Evolutionary conservation across 2,113 vertebrate species (phyloP), one percentile per base, ranked within the genome.

Genomic region (Elephantulus edwardii): DNA sequence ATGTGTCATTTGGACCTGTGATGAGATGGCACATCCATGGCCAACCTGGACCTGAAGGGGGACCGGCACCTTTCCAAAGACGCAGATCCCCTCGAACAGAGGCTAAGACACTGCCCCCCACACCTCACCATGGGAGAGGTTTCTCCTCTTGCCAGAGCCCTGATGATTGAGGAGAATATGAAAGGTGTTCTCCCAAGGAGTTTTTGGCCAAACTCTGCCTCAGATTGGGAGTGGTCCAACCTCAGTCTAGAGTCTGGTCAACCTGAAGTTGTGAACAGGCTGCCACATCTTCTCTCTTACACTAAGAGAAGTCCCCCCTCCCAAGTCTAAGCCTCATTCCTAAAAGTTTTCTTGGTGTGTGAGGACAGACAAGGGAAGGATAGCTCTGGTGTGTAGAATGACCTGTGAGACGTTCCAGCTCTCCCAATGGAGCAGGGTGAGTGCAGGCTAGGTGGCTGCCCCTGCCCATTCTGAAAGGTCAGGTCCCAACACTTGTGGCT

Each of bases 371-470:
- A 60, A 3, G 60, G 40, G 52, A 30, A 35, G 35, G 13, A 17
- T 68, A 62, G 50, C 19, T 35, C 48, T 82, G 68, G 9, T 3
- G 24, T 24, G 26, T 30, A 20, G 58, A 5, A 7, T 24, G 60
- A 71, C 46, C 46, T 44, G 20, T 38, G 14, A 81, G 26, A 10
- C 86, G 83, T 60, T 9, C 26, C 33, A 4, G 3, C 16, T 82
- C 38, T 72, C 38, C 26, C 33, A 35, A 1, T 0, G 1, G 38
- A 48, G 48, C n/a, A 0, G 17, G 9, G 2, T 9, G 42, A 30
- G 13, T 71, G 83, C 68, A 86, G 76, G 58, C 72, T 64, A 52
- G 58, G 75, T 0, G 48, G 66, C 48, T n/a, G 72, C 38, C 24
- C 52, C 76, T 82, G 66, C 58, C 74, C n/a, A 20, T 33, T 75